phyloP scores from a whole-genome alignment of 2,888 invertebrate species.

The Aphelenchoides bicaudatus region DNA sequence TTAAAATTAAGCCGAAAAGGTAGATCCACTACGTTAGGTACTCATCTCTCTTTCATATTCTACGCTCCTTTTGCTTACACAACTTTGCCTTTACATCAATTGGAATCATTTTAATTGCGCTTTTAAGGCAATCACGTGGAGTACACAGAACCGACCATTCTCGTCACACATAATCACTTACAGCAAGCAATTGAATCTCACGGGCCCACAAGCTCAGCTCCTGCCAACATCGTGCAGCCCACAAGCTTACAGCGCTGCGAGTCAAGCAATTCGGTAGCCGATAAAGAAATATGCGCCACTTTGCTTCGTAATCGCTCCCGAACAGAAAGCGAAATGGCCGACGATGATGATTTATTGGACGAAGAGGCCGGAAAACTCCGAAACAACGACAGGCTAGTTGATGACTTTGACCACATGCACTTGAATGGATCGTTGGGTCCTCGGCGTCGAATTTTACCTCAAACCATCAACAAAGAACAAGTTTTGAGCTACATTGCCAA shows the following conservation, averaged over 20 bases:
- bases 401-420: conserved; percentile 8
- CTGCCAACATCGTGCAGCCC: background rate
- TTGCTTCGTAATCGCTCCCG: conserved; percentile 1
- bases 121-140: conserved; percentile 1
- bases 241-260: background rate
- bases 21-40: background rate
- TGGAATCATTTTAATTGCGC: background rate
- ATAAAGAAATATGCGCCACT: conserved; percentile 10
- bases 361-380: conserved; percentile 12
- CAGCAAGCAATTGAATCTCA: background rate
- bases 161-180: conserved; percentile 5
- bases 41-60: background rate
- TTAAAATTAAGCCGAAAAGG: conserved; percentile 15
- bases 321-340: conserved; percentile 14
- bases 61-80: background rate
- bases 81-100: background rate
- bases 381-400: too few relatives aligned
- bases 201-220: background rate
- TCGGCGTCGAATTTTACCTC: background rate
- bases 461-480: conserved; percentile 41
- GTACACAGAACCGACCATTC: conserved; percentile 17
- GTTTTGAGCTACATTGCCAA: conserved; percentile 50
- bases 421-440: background rate
- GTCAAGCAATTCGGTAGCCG: conserved; percentile 12
- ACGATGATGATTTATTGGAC: conserved; percentile 12